phyloP scores from a whole-genome alignment of 2,113 vertebrate species.

The Dolichallabes microphthalmus region DNA sequence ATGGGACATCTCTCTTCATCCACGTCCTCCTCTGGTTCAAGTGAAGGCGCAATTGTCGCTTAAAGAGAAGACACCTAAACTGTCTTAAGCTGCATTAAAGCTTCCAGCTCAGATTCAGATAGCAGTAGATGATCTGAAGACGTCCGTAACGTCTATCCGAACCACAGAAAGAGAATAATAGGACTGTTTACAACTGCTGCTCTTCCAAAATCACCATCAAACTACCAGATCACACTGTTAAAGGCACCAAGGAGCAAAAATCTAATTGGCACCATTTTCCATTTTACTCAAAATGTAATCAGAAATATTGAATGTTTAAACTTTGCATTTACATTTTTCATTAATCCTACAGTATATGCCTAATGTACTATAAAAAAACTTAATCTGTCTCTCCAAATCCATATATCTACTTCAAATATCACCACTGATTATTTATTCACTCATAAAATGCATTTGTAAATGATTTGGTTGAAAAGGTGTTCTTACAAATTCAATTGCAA shows the following conservation, averaged over 20 bases:
- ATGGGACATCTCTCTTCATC: constrained; percentile 55
- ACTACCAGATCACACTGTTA: not conserved
- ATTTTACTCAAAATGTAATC: not conserved
- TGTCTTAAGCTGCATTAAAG: constrained; percentile 26
- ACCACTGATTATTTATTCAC: not conserved
- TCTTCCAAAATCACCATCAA: not conserved
- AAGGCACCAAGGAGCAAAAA: not conserved
- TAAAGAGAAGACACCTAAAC: not conserved
- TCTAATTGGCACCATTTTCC: not conserved
- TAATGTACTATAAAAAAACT: not conserved
- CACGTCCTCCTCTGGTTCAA: constrained; percentile 12
- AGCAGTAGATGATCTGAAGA: not conserved
- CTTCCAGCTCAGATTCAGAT: not conserved
- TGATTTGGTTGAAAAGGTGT: not conserved
- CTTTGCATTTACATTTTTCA: not conserved
- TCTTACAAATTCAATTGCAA: not conserved
- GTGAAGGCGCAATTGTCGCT: constrained; percentile 31
- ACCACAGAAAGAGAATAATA: not conserved
- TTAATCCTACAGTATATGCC: not conserved
- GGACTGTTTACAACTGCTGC: not conserved
- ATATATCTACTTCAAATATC: not conserved
- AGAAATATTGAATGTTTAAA: not conserved
- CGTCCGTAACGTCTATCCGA: not conserved
- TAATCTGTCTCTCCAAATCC: not conserved
- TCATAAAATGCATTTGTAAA: not conserved